A percentile compares a stretch with the other conserved stretches of the same genome.
phyloP scores from a whole-genome alignment of 2,113 vertebrate species.

The Arenaria interpres region DNA sequence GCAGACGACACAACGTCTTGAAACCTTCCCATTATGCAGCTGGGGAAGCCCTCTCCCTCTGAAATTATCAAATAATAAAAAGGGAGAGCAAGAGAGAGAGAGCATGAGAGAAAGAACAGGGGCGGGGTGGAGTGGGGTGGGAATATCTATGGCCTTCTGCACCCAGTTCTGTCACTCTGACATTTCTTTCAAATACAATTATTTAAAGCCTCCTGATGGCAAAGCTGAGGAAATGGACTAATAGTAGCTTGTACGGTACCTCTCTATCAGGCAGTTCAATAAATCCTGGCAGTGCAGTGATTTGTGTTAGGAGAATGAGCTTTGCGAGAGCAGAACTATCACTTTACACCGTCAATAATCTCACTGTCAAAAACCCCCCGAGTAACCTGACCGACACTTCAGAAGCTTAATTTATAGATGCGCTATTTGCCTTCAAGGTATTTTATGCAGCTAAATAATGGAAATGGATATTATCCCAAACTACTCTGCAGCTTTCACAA shows the following conservation, averaged over 20 bases:
- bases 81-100: neutral
- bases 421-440: conserved; percentile 57
- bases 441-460: conserved; percentile 67
- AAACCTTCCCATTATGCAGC: neutral
- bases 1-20: neutral
- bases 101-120: neutral
- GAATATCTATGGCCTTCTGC: conserved; percentile 32
- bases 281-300: conserved; percentile 61
- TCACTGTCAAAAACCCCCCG: conserved; percentile 16
- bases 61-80: conserved; percentile 37
- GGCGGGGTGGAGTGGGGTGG: neutral
- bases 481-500: conserved; percentile 2
- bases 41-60: conserved; percentile 13
- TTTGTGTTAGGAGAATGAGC: conserved; percentile 56
- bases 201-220: conserved; percentile 63
- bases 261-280: conserved; percentile 60
- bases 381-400: conserved; percentile 52
- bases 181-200: conserved; percentile 66
- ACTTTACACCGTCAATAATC: conserved; percentile 58
- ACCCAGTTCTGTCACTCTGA: conserved; percentile 46
- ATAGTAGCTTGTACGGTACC: conserved; percentile 39
- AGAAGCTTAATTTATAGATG: conserved; percentile 55
- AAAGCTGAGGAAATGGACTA: conserved; percentile 66
- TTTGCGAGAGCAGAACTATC: conserved; percentile 62
- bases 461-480: conserved; percentile 43